These are phyloP conservation scores for Melanotaenia trifasciata DNA, from an alignment of 2,797 vertebrate species.

Conservation along the genomic window DNA sequence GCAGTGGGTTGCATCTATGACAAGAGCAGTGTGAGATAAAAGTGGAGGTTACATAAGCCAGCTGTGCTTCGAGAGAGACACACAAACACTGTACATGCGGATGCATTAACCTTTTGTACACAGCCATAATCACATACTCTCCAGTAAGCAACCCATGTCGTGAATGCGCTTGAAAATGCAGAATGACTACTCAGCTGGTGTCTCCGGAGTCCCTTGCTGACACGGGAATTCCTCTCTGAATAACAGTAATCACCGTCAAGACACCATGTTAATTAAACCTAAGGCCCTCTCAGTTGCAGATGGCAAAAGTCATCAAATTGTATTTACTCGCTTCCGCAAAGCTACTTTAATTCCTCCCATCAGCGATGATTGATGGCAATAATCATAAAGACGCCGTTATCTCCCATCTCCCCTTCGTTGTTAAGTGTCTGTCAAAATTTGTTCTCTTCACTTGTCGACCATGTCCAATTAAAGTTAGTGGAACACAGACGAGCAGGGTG, in stretches of 20 bases:
- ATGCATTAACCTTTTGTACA: slow-evolving; percentile 26
- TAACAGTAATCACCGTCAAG: slow-evolving; percentile 67
- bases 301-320: slow-evolving; percentile 74
- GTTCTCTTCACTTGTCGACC: slow-evolving; percentile 68
- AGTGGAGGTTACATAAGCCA: slow-evolving; percentile 60
- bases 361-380: slow-evolving; percentile 70
- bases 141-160: slow-evolving; percentile 25
- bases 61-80: slow-evolving; percentile 39
- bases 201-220: slow-evolving; percentile 49
- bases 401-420: slow-evolving; percentile 57
- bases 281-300: slow-evolving; percentile 64
- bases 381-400: slow-evolving; percentile 58
- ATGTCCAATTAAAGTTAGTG: slow-evolving; percentile 78
- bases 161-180: slow-evolving; percentile 34
- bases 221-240: slow-evolving; percentile 72
- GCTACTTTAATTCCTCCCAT: slow-evolving; percentile 63
- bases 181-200: slow-evolving; percentile 30
- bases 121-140: slow-evolving; percentile 4
- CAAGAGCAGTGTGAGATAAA: slow-evolving; percentile 56
- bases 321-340: slow-evolving; percentile 66
- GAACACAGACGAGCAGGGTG: slow-evolving; percentile 48
- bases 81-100: slow-evolving; percentile 11
- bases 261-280: slow-evolving; percentile 74
- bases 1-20: slow-evolving; percentile 65
- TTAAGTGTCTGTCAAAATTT: slow-evolving; percentile 71